These are phyloP conservation scores for Musca domestica DNA, from an alignment of 1,140 invertebrate genomes.

Conservation along the genomic window DNA sequence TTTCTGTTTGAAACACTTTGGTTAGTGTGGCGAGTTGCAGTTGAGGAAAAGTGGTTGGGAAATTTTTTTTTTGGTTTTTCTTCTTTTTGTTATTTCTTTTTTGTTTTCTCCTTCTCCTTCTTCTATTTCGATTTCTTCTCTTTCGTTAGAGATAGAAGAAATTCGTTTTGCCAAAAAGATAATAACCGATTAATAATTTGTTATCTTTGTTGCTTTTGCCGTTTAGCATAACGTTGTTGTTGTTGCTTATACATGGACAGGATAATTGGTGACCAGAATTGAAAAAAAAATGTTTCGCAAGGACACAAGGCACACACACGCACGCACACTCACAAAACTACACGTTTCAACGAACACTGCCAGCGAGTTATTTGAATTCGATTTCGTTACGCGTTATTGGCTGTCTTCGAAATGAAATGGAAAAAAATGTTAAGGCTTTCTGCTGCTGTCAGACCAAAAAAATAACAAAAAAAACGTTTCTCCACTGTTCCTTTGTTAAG, in stretches of 20 bases:
- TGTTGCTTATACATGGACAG: constrained; percentile 3
- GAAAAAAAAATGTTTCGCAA: constrained; percentile 6
- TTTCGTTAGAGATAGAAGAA: neutral
- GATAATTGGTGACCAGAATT: neutral
- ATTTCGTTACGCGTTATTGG: too few species aligned
- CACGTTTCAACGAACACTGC: neutral
- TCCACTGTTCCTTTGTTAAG: too few species aligned
- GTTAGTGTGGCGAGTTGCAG: neutral
- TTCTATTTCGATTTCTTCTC: neutral
- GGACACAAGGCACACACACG: neutral
- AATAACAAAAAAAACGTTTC: too few species aligned
- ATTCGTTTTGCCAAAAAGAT: constrained; percentile 50
- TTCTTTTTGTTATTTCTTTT: neutral
- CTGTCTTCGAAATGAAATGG: too few species aligned
- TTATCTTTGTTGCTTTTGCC: constrained; percentile 52
- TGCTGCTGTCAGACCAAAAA: too few species aligned
- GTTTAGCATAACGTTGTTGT: constrained; percentile 50
- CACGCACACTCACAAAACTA: neutral
- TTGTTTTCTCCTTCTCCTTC: neutral
- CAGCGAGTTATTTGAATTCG: too few species aligned
- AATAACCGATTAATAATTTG: constrained; percentile 52
- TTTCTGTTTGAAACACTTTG: constrained; percentile 2
- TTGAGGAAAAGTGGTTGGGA: too few species aligned
- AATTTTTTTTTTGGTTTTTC: neutral
- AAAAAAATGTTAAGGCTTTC: too few species aligned